phyloP scores from a whole-genome alignment of 1,140 invertebrate genomes.

The Linepithema humile region DNA sequence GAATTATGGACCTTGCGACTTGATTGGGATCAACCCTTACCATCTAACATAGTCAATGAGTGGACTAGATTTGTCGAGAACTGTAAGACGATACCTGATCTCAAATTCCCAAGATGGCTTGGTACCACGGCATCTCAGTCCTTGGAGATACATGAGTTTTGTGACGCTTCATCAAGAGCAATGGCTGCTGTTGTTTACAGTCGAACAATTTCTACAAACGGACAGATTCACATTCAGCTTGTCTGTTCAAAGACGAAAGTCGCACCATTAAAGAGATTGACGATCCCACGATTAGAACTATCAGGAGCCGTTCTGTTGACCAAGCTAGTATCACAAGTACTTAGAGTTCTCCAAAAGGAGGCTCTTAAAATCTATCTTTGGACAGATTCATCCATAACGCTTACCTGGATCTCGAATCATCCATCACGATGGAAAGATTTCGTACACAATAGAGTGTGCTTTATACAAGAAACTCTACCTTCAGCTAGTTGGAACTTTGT shows the following conservation, averaged over 20 bases:
- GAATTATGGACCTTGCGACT: too few relatives aligned
- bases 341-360: fast-evolving
- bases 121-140: neutral
- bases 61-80: conserved; percentile 23
- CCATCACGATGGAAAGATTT: conserved; percentile 51
- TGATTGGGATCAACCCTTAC: too few relatives aligned
- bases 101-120: conserved; percentile 33
- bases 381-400: neutral
- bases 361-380: neutral
- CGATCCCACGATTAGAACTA: neutral
- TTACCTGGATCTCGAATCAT: conserved; percentile 34
- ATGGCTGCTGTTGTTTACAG: conserved; percentile 63
- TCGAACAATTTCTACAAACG: neutral
- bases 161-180: conserved; percentile 63
- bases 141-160: conserved; percentile 60
- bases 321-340: neutral
- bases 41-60: too few relatives aligned
- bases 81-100: too few relatives aligned
- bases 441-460: conserved; percentile 17
- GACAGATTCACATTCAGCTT: neutral
- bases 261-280: neutral
- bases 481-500: neutral
- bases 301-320: neutral
- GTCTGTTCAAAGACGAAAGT: neutral
- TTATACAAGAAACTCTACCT: neutral